phyloP scores from a whole-genome alignment of 2,113 vertebrate species.

The Esox niger region DNA sequence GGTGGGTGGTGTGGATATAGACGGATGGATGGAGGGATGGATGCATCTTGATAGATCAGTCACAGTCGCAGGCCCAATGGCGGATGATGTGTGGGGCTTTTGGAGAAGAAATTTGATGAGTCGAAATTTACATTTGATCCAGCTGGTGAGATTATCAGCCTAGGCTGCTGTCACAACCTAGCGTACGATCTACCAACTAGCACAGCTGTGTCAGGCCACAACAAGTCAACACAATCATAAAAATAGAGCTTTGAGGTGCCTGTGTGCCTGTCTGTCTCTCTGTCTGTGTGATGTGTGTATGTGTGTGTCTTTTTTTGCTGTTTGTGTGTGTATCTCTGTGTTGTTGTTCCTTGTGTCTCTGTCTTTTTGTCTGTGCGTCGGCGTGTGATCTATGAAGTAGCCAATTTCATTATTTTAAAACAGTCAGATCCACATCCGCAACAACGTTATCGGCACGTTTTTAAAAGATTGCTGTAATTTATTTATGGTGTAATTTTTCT shows the following conservation, averaged over 20 bases:
- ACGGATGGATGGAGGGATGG: conserved; percentile 30
- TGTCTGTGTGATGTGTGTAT: too few species aligned
- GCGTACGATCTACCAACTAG: not conserved
- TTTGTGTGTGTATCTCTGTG: too few species aligned
- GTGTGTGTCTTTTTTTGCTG: too few species aligned
- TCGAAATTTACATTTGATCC: conserved; percentile 29
- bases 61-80: too few species aligned
- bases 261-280: too few species aligned
- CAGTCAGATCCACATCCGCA: too few species aligned
- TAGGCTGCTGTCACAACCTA: not conserved
- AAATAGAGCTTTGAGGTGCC: too few species aligned
- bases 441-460: too few species aligned
- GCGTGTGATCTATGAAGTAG: too few species aligned
- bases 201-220: not conserved
- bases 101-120: conserved; percentile 15
- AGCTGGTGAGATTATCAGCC: not conserved
- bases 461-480: not conserved
- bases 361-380: too few species aligned
- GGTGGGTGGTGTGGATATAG: conserved; percentile 30
- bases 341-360: too few species aligned
- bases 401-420: too few species aligned
- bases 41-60: conserved; percentile 1
- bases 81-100: not conserved
- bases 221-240: not conserved
- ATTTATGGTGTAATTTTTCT: not conserved